Percentiles rank a stretch among this genome's conserved stretches.
These are phyloP conservation scores for Eurytoma californica DNA, from an alignment of 2,888 invertebrate species.

Conservation along the genomic window DNA sequence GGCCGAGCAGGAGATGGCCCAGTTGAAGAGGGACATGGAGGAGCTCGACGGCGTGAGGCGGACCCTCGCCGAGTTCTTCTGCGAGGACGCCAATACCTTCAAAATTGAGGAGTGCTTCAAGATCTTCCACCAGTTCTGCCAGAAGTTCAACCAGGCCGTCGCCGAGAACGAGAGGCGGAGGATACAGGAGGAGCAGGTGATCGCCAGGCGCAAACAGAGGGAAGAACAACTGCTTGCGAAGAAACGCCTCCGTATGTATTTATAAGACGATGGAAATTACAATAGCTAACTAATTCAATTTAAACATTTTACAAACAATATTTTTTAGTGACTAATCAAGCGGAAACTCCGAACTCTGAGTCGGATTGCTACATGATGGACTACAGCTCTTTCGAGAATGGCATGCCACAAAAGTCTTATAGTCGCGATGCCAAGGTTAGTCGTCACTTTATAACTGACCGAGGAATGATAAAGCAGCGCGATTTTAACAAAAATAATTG, in stretches of 20 bases:
- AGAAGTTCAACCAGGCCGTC: conserved; percentile 89
- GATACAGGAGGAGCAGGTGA: conserved; percentile 91
- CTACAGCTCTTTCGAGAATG: conserved; percentile 85
- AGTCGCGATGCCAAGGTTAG: conserved; percentile 73
- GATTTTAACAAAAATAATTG: not conserved
- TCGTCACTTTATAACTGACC: not conserved
- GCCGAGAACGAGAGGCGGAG: conserved; percentile 90
- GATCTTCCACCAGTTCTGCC: conserved; percentile 91
- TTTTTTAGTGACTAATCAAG: conserved; percentile 79
- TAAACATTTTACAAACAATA: not conserved
- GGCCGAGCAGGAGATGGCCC: conserved; percentile 87
- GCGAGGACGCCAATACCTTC: conserved; percentile 92
- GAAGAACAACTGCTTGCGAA: conserved; percentile 83
- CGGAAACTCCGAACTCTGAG: conserved; percentile 84
- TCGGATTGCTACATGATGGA: conserved; percentile 86
- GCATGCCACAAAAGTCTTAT: conserved; percentile 77
- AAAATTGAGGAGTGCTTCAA: conserved; percentile 96
- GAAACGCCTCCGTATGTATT: conserved; percentile 78
- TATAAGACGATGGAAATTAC: not conserved
- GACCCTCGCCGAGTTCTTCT: conserved; percentile 93
- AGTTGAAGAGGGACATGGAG: conserved; percentile 86
- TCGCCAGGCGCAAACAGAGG: conserved; percentile 83
- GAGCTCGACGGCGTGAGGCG: conserved; percentile 88
- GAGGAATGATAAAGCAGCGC: not conserved
- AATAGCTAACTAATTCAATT: not conserved